Base-by-base conservation (phyloP, 35 echinoderm and acorn worm species). In the Holothuria glaberrima region DNA sequence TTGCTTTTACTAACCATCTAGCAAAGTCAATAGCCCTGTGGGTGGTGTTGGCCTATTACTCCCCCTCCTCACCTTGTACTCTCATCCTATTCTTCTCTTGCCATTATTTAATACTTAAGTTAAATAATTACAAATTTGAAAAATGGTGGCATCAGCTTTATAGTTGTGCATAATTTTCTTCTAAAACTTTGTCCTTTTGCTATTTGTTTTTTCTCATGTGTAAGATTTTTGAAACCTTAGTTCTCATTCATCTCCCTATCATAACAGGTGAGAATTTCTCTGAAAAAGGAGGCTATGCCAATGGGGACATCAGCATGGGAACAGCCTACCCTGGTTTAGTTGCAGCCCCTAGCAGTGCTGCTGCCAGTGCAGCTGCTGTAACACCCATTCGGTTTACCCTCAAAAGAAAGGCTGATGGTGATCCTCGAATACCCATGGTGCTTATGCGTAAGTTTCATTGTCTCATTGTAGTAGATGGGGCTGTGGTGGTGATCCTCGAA, bases 381-480 rank as follows among this genome's bases (percentile, higher is more conserved):
- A 87, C 85, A 29, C 85, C 85, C 24, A 87, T 87, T 46, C 36
- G 85, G 30, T 87, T 87, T 52, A 87, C 85, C 32, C 65, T 87
- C 35, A 87, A 87, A 32, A 41, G 85, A 10, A 87, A 71, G 50
- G 85, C 85, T 34, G 85, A 87, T 71, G 85, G 85, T 16, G 85
- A 87, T 62, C 60, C 65, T 17, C 31, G 85, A 36, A 69, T 87
- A 87, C 85, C 85, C 22, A 87, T 87, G 85, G 85, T 87, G 85
- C 85, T 87, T 38, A 87, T 87, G 85, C 85, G 85, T 87, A 87
- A 87, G 85, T 87, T 21, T 60, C n/a, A 21, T 22, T 33, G 2
- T 27, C 50, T 14, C 1, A 54, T 9, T 54, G 5, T 17, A 1
- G 16, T 54, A 17, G 13, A 54, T n/a, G n/a, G n/a, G n/a, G n/a